Conservation (phyloP, 2,113 vertebrate species). For the Stegastes partitus region DNA sequence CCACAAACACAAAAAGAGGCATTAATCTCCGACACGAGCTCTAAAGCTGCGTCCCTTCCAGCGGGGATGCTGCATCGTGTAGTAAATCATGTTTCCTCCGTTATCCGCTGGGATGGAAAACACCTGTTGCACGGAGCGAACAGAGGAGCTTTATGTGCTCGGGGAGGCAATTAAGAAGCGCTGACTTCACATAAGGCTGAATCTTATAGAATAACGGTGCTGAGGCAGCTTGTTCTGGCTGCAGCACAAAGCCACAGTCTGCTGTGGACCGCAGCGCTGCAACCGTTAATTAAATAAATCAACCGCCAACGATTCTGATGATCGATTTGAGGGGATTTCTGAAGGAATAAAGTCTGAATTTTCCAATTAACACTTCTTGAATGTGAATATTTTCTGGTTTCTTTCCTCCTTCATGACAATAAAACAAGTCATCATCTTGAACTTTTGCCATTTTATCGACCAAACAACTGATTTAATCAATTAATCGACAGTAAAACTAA, state of each 20-base stretch:
- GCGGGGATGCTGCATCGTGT: not conserved
- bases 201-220: slow-evolving; percentile 57
- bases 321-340: too few species aligned
- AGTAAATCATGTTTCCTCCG: slow-evolving; percentile 27
- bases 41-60: not conserved
- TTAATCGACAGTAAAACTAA: too few species aligned
- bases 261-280: too few species aligned
- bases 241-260: not conserved
- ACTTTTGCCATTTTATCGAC: too few species aligned
- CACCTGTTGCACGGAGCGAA: slow-evolving; percentile 63
- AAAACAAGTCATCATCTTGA: too few species aligned
- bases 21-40: slow-evolving; percentile 30
- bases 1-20: slow-evolving; percentile 23
- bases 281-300: too few species aligned
- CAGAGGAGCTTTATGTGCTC: not conserved
- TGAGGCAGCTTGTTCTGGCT: slow-evolving; percentile 52
- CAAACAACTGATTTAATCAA: too few species aligned
- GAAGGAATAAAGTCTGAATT: too few species aligned
- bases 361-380: too few species aligned
- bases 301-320: too few species aligned
- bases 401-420: too few species aligned
- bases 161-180: slow-evolving; percentile 52
- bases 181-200: slow-evolving; percentile 70
- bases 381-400: too few species aligned
- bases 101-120: slow-evolving; percentile 11